Conservation (phyloP, 1,140 invertebrate species). For the Tenebrio molitor region DNA sequence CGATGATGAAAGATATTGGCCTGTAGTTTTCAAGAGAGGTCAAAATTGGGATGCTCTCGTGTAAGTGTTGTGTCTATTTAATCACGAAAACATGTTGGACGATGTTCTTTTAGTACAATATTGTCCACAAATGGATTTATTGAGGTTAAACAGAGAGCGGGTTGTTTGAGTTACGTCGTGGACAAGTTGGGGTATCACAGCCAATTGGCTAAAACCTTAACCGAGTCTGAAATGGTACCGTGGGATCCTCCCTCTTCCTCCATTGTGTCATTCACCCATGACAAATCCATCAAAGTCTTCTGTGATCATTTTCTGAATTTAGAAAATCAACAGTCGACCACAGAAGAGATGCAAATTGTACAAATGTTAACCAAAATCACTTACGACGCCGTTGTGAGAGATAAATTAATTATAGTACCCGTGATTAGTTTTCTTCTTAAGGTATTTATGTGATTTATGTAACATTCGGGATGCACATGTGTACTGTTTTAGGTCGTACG, state of each 20-base stretch:
- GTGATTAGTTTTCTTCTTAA: constrained; percentile 80
- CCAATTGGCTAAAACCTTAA: constrained; percentile 86
- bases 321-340: constrained; percentile 45
- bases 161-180: constrained; percentile 88
- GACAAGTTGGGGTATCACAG: constrained; percentile 91
- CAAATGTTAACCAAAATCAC: constrained; percentile 82
- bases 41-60: constrained; percentile 87
- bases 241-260: constrained; percentile 75
- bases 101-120: constrained; percentile 59
- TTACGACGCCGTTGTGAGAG: constrained; percentile 89
- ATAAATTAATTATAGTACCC: constrained; percentile 85
- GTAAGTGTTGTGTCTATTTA: no score
- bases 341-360: constrained; percentile 70
- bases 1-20: constrained; percentile 90
- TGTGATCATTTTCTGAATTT: constrained; percentile 75
- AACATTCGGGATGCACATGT: constrained; percentile 43
- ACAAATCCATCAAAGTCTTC: constrained; percentile 76
- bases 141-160: constrained; percentile 90
- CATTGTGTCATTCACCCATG: constrained; percentile 78
- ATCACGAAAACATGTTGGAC: no score
- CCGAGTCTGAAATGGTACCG: constrained; percentile 80
- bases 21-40: constrained; percentile 83
- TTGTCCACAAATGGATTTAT: constrained; percentile 76
- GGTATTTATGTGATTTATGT: constrained; percentile 71
- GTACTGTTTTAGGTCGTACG: constrained; percentile 67